Percentiles rank a stretch among this genome's conserved stretches.
Conservation (phyloP, 2,888 invertebrate genomes). For the Vesta saturnalis region DNA sequence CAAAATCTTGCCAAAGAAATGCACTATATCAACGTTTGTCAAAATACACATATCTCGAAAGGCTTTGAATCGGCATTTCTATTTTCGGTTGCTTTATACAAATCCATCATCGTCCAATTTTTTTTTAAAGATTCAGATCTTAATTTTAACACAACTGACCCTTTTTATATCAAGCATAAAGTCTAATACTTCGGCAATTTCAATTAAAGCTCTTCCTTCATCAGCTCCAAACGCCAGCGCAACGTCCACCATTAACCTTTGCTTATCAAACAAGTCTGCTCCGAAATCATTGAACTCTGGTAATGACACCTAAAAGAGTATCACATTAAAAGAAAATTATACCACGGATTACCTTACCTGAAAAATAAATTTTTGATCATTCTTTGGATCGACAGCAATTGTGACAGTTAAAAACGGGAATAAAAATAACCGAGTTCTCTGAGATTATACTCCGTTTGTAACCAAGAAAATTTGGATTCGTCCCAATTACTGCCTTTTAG, state of each 20-base stretch:
- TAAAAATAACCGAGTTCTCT: conserved; percentile 29
- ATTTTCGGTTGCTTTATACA: not conserved
- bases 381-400: conserved; percentile 19
- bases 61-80: not conserved
- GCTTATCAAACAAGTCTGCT: conserved; percentile 30
- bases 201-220: conserved; percentile 35
- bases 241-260: conserved; percentile 46
- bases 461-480: conserved; percentile 24
- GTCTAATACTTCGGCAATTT: conserved; percentile 44
- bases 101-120: not conserved
- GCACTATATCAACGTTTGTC: not conserved
- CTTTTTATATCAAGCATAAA: conserved; percentile 46
- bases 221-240: conserved; percentile 45
- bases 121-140: not conserved
- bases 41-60: not conserved
- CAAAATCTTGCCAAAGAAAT: not conserved
- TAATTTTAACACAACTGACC: conserved; percentile 40
- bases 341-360: conserved; percentile 13
- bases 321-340: not conserved
- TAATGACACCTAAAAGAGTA: conserved; percentile 10
- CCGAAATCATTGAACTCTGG: conserved; percentile 14
- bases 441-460: conserved; percentile 3
- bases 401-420: conserved; percentile 24
- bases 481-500: conserved; percentile 23
- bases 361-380: conserved; percentile 24